A percentile compares a stretch with the other conserved stretches of the same genome.
Conservation (phyloP, 2,113 vertebrate species). For the Halichoeres trimaculatus region DNA sequence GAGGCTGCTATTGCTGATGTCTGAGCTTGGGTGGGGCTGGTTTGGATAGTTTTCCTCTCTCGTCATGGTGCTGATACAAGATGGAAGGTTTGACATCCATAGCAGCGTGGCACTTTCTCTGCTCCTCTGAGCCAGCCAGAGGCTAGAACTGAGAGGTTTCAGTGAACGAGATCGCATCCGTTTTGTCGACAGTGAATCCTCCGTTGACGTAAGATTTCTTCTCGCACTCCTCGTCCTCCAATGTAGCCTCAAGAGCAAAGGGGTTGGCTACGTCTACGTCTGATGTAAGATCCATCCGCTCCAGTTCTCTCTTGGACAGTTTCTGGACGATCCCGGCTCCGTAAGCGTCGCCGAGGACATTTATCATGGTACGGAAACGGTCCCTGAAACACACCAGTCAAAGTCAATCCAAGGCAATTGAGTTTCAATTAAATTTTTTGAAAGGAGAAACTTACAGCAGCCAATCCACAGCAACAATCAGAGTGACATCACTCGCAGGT, state of each 20-base stretch:
- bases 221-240: conserved; percentile 88
- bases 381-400: conserved; percentile 83
- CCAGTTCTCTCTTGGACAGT: conserved; percentile 92
- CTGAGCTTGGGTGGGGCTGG: conserved; percentile 50
- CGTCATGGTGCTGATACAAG: conserved; percentile 58
- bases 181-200: conserved; percentile 95
- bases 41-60: conserved; percentile 36
- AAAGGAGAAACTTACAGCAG: conserved; percentile 89
- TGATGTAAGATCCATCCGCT: conserved; percentile 89
- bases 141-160: conserved; percentile 96
- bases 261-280: conserved; percentile 94
- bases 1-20: conserved; percentile 77
- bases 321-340: conserved; percentile 96
- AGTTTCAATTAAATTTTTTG: background rate
- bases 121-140: conserved; percentile 27
- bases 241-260: conserved; percentile 90
- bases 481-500: conserved; percentile 93
- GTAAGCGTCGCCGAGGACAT: conserved; percentile 95
- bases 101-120: conserved; percentile 52
- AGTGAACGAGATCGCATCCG: conserved; percentile 94
- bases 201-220: conserved; percentile 96
- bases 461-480: conserved; percentile 98
- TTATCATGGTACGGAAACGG: conserved; percentile 97
- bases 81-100: conserved; percentile 31
- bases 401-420: background rate